Conservation (phyloP, 2,113 vertebrate species). For the Orycteropus afer region DNA sequence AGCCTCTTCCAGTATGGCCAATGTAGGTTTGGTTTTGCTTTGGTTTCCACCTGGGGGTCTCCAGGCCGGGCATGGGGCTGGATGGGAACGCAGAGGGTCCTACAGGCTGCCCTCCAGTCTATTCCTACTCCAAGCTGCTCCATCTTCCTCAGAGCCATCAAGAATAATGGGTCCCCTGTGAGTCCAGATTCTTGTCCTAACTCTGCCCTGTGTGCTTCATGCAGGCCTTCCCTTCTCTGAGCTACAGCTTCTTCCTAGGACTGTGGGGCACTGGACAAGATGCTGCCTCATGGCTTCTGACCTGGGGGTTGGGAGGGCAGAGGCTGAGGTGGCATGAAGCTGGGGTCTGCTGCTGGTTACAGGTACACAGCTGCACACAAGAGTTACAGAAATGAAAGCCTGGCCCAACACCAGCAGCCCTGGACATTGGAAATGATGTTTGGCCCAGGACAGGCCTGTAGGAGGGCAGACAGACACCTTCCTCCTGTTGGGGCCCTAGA, state of each 20-base stretch:
- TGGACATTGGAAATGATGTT: accelerated
- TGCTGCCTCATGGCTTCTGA: accelerated
- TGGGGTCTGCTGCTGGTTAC: neutral
- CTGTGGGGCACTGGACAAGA: neutral
- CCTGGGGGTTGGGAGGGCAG: neutral
- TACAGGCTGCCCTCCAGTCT: neutral
- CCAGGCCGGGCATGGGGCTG: accelerated
- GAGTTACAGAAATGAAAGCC: neutral
- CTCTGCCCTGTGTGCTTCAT: neutral
- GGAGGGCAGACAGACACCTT: neutral
- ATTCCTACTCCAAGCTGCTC: neutral
- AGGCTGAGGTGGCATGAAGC: neutral
- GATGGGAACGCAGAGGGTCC: neutral
- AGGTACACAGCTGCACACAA: neutral
- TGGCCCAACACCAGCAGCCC: neutral
- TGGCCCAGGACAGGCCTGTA: neutral
- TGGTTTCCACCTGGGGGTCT: neutral
- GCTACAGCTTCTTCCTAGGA: neutral
- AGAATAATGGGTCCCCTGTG: neutral
- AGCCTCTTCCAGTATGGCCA: slow-evolving; percentile 41
- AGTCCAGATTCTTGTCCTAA: neutral
- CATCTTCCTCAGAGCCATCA: accelerated
- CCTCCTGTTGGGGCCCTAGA: neutral
- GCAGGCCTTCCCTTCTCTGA: neutral
- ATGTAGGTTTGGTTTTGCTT: slow-evolving; percentile 59